These are phyloP conservation scores for Camponotus pennsylvanicus DNA, from an alignment of 1,140 invertebrate genomes.

Conservation along the genomic window DNA sequence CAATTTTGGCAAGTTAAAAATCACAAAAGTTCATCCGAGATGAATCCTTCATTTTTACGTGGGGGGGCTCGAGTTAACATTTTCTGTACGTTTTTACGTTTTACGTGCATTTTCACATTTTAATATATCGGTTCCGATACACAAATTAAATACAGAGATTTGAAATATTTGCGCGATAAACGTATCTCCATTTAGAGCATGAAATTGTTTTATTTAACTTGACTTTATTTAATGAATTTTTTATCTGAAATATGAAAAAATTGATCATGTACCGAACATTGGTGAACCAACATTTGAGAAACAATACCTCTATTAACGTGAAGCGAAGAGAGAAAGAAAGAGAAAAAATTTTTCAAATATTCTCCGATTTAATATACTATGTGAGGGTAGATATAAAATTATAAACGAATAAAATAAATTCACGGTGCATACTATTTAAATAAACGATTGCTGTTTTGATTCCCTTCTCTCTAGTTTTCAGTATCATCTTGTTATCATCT, in stretches of 20 bases:
- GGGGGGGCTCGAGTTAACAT: not conserved
- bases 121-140: slow-evolving; percentile 19
- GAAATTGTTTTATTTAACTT: slow-evolving; percentile 50
- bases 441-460: not conserved
- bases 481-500: no score
- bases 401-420: not conserved
- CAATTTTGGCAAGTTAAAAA: not conserved
- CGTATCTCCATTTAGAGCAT: slow-evolving; percentile 25
- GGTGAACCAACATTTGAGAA: not conserved
- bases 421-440: not conserved
- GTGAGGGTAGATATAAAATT: not conserved
- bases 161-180: slow-evolving; percentile 47
- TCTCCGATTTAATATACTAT: not conserved
- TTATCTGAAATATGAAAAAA: not conserved
- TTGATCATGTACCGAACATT: not conserved
- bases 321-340: not conserved
- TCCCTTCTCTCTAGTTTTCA: no score
- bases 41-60: not conserved
- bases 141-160: slow-evolving; percentile 45
- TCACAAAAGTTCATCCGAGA: slow-evolving; percentile 27
- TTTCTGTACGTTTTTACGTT: not conserved
- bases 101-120: slow-evolving; percentile 9
- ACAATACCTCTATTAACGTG: not conserved
- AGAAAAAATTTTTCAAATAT: not conserved
- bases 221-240: slow-evolving; percentile 32